Conservation (phyloP, 2,113 vertebrate species). For the Lophotis ruficrista region DNA sequence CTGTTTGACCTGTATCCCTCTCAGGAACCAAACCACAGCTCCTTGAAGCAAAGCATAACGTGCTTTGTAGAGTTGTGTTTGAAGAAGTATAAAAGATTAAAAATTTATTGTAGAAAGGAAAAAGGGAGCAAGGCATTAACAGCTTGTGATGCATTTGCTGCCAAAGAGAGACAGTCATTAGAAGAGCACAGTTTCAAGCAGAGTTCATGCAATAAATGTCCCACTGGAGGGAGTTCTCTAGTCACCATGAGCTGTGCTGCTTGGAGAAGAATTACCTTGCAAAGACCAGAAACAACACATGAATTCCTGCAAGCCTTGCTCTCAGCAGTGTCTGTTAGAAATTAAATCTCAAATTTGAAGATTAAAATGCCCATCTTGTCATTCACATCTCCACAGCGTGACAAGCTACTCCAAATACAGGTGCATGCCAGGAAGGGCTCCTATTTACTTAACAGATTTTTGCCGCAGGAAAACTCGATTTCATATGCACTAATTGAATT, state of each 20-base stretch:
- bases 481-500: background rate
- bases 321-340: background rate
- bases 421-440: background rate
- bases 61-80: background rate
- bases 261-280: background rate
- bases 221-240: conserved; percentile 67
- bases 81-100: background rate
- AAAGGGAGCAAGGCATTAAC: background rate
- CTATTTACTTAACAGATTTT: background rate
- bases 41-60: background rate
- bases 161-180: background rate
- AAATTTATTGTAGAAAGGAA: background rate
- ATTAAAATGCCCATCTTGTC: background rate
- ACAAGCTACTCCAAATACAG: background rate
- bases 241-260: background rate
- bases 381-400: background rate
- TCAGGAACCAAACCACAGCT: background rate
- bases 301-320: background rate
- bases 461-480: background rate
- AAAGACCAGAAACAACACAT: background rate
- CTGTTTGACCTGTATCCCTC: background rate
- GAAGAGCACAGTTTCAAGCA: background rate
- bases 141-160: background rate
- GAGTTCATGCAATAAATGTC: conserved; percentile 41
- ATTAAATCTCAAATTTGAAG: background rate